Percentiles rank a stretch among this genome's conserved stretches.
phyloP scores from a whole-genome alignment of 2,113 vertebrate species.

The Ammospiza nelsoni region DNA sequence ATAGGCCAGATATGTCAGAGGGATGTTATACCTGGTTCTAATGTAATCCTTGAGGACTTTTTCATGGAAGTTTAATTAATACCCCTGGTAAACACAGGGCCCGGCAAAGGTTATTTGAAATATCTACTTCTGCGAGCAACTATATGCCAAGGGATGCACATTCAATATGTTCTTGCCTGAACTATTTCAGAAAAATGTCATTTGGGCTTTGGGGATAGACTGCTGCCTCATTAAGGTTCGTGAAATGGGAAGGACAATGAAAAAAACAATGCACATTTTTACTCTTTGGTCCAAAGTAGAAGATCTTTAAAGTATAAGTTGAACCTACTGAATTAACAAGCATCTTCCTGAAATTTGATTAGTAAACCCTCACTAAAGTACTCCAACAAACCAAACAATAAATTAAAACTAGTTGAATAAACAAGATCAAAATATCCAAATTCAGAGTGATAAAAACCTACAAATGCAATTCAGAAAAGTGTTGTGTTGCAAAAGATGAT shows the following conservation, averaged over 20 bases:
- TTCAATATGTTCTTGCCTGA: neutral
- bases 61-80: slow-evolving; percentile 27
- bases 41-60: neutral
- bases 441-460: neutral
- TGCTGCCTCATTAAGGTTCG: slow-evolving; percentile 47
- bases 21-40: neutral
- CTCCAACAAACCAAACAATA: neutral
- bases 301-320: neutral
- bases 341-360: neutral
- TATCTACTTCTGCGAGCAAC: slow-evolving; percentile 21
- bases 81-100: slow-evolving; percentile 1
- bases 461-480: neutral
- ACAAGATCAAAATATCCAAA: neutral
- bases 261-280: neutral
- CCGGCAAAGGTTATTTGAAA: neutral
- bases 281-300: neutral
- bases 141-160: neutral
- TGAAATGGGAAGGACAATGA: neutral
- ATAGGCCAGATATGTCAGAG: neutral
- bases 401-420: neutral
- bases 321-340: neutral
- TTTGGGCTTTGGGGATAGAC: slow-evolving; percentile 34
- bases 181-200: slow-evolving; percentile 24
- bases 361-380: neutral
- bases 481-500: neutral